phyloP scores from a whole-genome alignment of 2,888 invertebrate species.

The Pandemis heparana region DNA sequence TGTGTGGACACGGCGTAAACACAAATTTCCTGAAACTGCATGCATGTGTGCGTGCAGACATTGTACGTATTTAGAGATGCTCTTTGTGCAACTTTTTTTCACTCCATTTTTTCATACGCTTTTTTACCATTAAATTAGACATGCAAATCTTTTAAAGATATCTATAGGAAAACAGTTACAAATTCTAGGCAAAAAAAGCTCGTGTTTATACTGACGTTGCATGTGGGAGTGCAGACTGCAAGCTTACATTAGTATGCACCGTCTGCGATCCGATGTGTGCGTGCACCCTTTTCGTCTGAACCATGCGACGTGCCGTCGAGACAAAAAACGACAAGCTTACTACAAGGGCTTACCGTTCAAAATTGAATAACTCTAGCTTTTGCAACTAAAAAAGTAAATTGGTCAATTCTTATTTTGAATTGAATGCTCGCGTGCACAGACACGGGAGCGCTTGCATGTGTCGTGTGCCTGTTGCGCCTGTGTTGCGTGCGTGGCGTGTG shows the following conservation, averaged over 20 bases:
- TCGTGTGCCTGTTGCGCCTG: constrained; percentile 41
- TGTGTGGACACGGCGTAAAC: constrained; percentile 34
- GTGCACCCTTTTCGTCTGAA: constrained; percentile 81
- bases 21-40: constrained; percentile 47
- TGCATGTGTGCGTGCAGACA: constrained; percentile 42
- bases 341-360: constrained; percentile 47
- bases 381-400: constrained; percentile 45
- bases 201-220: background rate
- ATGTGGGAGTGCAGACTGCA: constrained; percentile 73
- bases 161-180: background rate
- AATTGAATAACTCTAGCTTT: constrained; percentile 45
- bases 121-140: background rate
- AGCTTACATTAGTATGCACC: constrained; percentile 60
- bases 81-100: constrained; percentile 17
- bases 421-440: constrained; percentile 58
- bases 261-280: constrained; percentile 63
- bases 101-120: background rate
- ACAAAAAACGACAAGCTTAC: constrained; percentile 44
- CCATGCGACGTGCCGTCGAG: constrained; percentile 48
- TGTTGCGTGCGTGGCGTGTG: constrained; percentile 46
- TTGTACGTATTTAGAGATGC: constrained; percentile 28
- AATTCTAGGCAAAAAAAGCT: constrained; percentile 24
- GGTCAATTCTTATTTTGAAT: constrained; percentile 76
- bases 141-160: background rate
- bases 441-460: constrained; percentile 48